Conservation (phyloP, 2,888 invertebrate species). For the Erynnis tages region DNA sequence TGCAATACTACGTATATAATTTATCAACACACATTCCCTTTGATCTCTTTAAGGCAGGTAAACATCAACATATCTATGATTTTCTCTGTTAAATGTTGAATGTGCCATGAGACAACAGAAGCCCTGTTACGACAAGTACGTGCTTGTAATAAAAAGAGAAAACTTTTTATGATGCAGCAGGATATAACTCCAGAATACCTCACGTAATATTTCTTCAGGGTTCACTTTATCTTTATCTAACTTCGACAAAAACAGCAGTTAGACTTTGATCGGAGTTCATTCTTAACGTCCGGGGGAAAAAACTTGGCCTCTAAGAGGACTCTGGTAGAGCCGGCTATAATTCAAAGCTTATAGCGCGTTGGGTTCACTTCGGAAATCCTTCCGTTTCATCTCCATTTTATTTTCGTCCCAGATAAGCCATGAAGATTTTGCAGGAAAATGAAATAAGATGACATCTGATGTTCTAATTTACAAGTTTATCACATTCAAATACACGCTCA, state of each 20-base stretch:
- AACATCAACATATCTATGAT: background rate
- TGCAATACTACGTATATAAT: too few relatives aligned
- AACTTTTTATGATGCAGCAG: background rate
- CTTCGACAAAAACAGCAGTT: slow-evolving; percentile 10
- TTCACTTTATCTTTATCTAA: slow-evolving; percentile 10
- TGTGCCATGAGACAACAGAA: background rate
- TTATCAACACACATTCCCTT: too few relatives aligned
- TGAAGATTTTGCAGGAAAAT: slow-evolving; percentile 58
- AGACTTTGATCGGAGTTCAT: slow-evolving; percentile 12
- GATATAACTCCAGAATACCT: background rate
- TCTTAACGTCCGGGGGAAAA: slow-evolving; percentile 29
- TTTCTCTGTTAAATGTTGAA: background rate
- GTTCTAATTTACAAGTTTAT: background rate
- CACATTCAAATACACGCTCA: too few relatives aligned
- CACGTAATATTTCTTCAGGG: slow-evolving; percentile 10
- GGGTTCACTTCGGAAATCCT: slow-evolving; percentile 58
- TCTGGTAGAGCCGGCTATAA: slow-evolving; percentile 52
- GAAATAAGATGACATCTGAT: slow-evolving; percentile 37
- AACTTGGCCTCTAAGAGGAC: slow-evolving; percentile 45
- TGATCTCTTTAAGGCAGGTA: too few relatives aligned
- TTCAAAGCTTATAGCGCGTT: slow-evolving; percentile 57
- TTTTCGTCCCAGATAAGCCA: slow-evolving; percentile 60
- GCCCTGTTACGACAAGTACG: background rate
- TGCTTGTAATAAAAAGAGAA: background rate
- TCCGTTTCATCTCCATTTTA: slow-evolving; percentile 70